Evolutionary conservation across 2,113 vertebrate species (phyloP).

Genomic region (Indicator indicator): DNA sequence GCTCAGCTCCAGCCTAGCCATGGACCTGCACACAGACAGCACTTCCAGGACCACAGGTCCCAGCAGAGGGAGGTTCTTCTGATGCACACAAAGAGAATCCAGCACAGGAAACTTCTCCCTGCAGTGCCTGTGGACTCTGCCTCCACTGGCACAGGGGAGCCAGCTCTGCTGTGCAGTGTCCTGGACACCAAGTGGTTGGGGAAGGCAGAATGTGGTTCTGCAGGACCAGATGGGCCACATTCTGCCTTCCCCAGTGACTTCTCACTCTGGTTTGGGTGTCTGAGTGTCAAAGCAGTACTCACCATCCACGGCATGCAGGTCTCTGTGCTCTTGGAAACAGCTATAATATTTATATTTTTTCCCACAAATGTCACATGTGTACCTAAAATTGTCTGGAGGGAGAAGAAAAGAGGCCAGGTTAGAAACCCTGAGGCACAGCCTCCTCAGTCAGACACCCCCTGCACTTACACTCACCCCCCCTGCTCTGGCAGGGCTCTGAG

Average conservation of each 20-base stretch:
- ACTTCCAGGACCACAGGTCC: not conserved
- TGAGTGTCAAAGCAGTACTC: slow-evolving; percentile 65
- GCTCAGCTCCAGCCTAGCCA: not conserved
- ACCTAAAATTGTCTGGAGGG: slow-evolving; percentile 92
- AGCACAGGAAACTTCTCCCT: not conserved
- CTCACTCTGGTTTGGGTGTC: not conserved
- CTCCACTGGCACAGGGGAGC: not conserved
- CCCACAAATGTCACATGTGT: slow-evolving; percentile 97
- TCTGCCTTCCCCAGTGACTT: not conserved
- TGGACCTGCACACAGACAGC: not conserved
- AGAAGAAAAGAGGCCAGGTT: slow-evolving; percentile 28
- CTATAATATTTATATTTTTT: slow-evolving; percentile 99
- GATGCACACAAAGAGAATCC: not conserved
- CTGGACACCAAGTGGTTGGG: not conserved
- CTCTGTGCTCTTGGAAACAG: slow-evolving; percentile 98
- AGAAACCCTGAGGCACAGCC: not conserved
- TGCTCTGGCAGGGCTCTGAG: not conserved
- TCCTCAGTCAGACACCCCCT: not conserved
- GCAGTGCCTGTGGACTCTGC: not conserved
- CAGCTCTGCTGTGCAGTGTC: fast-evolving
- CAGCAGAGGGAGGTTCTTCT: not conserved
- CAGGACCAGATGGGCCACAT: not conserved
- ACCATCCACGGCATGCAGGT: slow-evolving; percentile 97
- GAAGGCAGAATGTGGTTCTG: fast-evolving
- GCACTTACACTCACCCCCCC: not conserved